phyloP scores from a whole-genome alignment of 2,888 invertebrate species.

The Hypselothyrea guttata region DNA sequence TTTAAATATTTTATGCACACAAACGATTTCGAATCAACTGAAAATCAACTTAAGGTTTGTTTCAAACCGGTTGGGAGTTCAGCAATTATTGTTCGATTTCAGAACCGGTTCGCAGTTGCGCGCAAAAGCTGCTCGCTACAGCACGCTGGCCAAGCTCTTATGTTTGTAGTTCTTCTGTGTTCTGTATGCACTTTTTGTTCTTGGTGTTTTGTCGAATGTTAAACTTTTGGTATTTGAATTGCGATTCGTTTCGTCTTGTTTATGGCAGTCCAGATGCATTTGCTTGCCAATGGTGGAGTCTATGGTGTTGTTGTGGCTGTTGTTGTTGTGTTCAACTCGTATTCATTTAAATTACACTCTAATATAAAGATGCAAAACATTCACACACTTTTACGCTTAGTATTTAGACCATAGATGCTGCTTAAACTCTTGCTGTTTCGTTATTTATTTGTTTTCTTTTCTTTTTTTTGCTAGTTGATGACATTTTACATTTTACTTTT shows the following conservation, averaged over 20 bases:
- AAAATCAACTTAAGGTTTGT: no score
- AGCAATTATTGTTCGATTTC: no score
- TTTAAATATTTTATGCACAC: no score
- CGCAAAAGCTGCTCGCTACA: no score
- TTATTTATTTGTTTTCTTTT: conserved; percentile 27
- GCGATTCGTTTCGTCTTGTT: conserved; percentile 4
- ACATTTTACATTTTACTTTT: conserved; percentile 27
- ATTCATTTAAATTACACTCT: conserved; percentile 57
- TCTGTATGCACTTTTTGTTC: no score
- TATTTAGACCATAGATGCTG: conserved; percentile 59
- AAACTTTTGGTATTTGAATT: background rate
- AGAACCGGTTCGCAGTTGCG: no score
- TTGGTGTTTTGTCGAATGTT: no score
- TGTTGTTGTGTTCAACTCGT: conserved; percentile 15
- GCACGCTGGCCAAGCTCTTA: no score
- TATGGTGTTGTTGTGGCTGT: conserved; percentile 29
- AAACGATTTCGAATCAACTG: no score
- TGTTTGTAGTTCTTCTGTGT: background rate
- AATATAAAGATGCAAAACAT: conserved; percentile 76
- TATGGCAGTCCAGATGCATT: conserved; percentile 15
- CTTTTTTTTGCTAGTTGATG: conserved; percentile 27
- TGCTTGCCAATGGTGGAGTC: conserved; percentile 29
- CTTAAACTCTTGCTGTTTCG: conserved; percentile 19
- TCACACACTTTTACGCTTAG: conserved; percentile 56
- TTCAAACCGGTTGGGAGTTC: no score